Percentiles rank a stretch among this genome's conserved stretches.
phyloP scores from a whole-genome alignment of 2,113 vertebrate genomes.

The Pogonocichla stellata region DNA sequence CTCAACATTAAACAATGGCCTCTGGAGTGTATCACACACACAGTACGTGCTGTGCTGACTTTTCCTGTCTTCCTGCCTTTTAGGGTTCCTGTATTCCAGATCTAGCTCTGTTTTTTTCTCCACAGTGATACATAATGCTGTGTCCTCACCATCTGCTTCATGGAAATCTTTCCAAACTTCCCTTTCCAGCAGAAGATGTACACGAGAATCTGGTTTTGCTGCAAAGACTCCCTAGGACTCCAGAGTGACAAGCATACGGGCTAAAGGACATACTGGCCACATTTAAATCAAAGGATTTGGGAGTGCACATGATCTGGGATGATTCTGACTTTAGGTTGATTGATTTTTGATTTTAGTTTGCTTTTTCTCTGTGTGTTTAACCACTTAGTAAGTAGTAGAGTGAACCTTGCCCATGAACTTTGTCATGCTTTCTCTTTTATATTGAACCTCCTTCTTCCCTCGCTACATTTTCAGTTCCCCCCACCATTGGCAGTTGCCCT shows the following conservation, averaged over 20 bases:
- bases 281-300: not conserved
- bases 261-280: not conserved
- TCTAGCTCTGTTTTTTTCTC: not conserved
- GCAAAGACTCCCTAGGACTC: not conserved
- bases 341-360: not conserved
- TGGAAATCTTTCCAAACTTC: not conserved
- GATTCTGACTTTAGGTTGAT: not conserved
- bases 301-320: not conserved
- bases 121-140: accelerated
- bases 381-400: not conserved
- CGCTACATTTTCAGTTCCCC: no score
- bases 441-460: not conserved
- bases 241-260: not conserved
- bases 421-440: not conserved
- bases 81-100: not conserved
- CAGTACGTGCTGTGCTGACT: not conserved
- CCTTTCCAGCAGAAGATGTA: not conserved
- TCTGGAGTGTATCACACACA: accelerated
- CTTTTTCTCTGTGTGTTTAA: not conserved
- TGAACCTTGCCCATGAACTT: not conserved
- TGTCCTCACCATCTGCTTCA: not conserved
- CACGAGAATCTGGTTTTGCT: not conserved
- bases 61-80: not conserved
- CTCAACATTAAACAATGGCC: not conserved
- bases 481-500: no score